phyloP scores from a whole-genome alignment of 1,140 invertebrate species.

The Leptopilina clavipes region DNA sequence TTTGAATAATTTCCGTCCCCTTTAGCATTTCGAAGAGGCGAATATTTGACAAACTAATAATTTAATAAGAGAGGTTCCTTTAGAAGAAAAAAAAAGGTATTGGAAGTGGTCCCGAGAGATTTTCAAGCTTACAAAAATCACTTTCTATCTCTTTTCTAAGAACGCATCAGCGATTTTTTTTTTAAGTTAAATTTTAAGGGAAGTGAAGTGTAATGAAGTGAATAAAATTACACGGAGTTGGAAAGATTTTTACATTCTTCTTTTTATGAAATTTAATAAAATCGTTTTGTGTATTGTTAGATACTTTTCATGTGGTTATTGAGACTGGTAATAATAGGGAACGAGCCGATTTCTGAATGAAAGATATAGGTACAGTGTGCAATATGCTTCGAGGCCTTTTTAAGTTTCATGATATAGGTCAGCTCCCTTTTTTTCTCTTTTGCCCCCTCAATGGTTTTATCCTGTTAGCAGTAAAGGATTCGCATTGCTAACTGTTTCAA shows the following conservation, averaged over 20 bases:
- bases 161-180: background rate
- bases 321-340: conserved; percentile 4
- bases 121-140: background rate
- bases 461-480: conserved; percentile 19
- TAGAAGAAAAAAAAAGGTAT: background rate
- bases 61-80: background rate
- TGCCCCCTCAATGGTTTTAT: background rate
- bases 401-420: conserved; percentile 1
- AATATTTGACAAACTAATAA: background rate
- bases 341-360: background rate
- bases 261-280: conserved; percentile 23
- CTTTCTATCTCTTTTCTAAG: conserved; percentile 4
- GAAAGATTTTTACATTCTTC: background rate
- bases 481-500: background rate
- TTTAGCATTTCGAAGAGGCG: background rate
- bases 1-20: too few species aligned
- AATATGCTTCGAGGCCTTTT: conserved; percentile 6
- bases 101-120: background rate
- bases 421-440: background rate
- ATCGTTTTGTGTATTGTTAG: background rate
- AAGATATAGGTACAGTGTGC: background rate
- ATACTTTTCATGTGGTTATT: conserved; percentile 19
- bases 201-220: conserved; percentile 24
- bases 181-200: background rate
- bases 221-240: conserved; percentile 6